Base-by-base conservation (phyloP, 2,113 vertebrate species). In the Anarrhichthys ocellatus region DNA sequence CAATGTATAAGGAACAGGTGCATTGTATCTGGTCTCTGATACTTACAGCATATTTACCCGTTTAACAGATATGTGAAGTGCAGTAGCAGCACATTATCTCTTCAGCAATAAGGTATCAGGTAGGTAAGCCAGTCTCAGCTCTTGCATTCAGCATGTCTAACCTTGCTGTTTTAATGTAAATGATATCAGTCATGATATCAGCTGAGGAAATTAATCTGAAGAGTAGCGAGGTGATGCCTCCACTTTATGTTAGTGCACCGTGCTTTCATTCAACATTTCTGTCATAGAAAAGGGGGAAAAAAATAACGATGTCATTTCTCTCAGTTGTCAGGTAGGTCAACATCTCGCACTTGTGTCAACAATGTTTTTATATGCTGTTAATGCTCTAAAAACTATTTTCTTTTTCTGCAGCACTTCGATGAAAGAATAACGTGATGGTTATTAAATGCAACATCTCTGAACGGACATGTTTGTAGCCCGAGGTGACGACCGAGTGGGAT, bases 401-500 rank as follows among this genome's bases (percentile, higher is more conserved):
- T 79, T 80, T 71, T 76, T 62, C 76, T 68, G 52, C 81, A 70
- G 82, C 90, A 68, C 66, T 85, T 79, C 64, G 77, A 66, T 80
- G 68, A 76, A 84, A 90, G 38, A 84, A 64, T 50, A 88, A 79
- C 40, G 24, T 73, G 87, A 87, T 85, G 78, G 5, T 77, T 91
- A 92, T 91, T 78, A 88, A 92, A 92, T 89, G 87, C 88, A 90
- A 42, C 80, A 76, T 88, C 87, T 93, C 81, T 6, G 24, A 87
- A 73, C 52, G 29, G 10, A 71, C 77, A 61, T 81, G 83, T 86
- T 83, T 81, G 81, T 62, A 71, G 87, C 89, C 90, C 3, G 24
- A 87, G 87, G 91, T 92, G 82, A 89, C 78, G 78, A 29, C 69
- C 24, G 58, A 50, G 75, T 79, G 76, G 88, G 86, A 91, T 82